These are phyloP conservation scores for Mesembrinibis cayennensis DNA, from an alignment of 2,113 vertebrate species.

Conservation along the genomic window DNA sequence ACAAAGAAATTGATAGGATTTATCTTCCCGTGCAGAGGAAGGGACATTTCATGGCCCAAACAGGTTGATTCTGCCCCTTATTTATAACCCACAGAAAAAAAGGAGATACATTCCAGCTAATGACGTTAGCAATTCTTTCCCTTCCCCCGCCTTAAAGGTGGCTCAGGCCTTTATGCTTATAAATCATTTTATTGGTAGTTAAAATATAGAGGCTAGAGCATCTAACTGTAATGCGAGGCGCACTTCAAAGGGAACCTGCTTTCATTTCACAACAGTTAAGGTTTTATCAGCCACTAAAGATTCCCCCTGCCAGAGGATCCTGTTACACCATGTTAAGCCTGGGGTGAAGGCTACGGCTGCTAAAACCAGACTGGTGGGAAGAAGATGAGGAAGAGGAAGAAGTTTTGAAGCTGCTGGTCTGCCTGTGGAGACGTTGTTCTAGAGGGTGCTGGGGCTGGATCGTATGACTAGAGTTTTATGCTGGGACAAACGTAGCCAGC, in stretches of 20 bases:
- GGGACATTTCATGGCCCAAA: not conserved
- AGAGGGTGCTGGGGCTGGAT: not conserved
- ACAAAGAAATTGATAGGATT: not conserved
- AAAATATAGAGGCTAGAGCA: conserved; percentile 37
- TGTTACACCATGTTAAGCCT: conserved; percentile 43
- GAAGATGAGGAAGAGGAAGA: not conserved
- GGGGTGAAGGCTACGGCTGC: not conserved
- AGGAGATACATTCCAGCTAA: not conserved
- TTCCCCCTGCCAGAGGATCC: conserved; percentile 57
- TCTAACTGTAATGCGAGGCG: conserved; percentile 1
- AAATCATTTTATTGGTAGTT: conserved; percentile 69
- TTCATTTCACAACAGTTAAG: conserved; percentile 15
- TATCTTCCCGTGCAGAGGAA: not conserved
- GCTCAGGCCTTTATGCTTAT: conserved; percentile 36
- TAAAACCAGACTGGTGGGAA: not conserved
- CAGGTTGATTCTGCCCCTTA: conserved; percentile 4
- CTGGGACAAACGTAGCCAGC: not conserved
- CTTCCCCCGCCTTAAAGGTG: not conserved
- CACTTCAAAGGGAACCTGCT: conserved; percentile 63
- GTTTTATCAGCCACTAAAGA: conserved; percentile 59
- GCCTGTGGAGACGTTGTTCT: not conserved
- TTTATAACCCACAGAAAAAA: not conserved
- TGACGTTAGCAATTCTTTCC: not conserved
- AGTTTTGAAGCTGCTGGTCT: not conserved
- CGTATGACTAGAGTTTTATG: rapidly evolving